These are phyloP conservation scores for Pedetes capensis DNA, from an alignment of 2,113 vertebrate species.

Conservation along the genomic window DNA sequence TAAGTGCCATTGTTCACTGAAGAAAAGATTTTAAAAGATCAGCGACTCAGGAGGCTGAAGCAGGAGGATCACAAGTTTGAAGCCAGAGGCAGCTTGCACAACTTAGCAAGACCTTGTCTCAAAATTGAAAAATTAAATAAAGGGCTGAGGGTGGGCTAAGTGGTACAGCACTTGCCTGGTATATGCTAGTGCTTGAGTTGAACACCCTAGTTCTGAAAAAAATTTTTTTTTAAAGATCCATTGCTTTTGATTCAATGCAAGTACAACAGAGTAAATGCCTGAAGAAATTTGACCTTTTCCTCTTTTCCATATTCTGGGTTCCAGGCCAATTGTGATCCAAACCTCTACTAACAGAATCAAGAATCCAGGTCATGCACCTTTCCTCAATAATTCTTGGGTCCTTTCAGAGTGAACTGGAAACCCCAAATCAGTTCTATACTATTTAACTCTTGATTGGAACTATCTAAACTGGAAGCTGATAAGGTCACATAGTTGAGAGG, in stretches of 20 bases:
- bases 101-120: too few relatives aligned
- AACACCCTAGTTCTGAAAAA: too few relatives aligned
- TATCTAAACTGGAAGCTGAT: slow-evolving; percentile 23
- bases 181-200: too few relatives aligned
- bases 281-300: slow-evolving; percentile 33
- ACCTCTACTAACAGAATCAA: slow-evolving; percentile 30
- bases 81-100: too few relatives aligned
- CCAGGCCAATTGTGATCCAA: neutral
- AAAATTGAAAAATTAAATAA: too few relatives aligned
- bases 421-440: neutral
- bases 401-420: neutral
- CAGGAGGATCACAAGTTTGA: too few relatives aligned
- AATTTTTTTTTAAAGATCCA: slow-evolving; percentile 10
- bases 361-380: neutral
- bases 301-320: slow-evolving; percentile 18
- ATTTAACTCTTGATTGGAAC: slow-evolving; percentile 35
- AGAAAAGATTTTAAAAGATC: slow-evolving; percentile 28
- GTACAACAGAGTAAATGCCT: slow-evolving; percentile 1
- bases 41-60: too few relatives aligned
- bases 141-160: too few relatives aligned
- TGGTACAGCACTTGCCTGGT: too few relatives aligned
- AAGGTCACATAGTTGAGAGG: neutral
- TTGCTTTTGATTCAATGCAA: slow-evolving; percentile 33
- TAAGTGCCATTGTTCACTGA: slow-evolving; percentile 26
- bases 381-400: slow-evolving; percentile 6